A percentile compares a stretch with the other conserved stretches of the same genome.
These are phyloP conservation scores for Dioctria linearis DNA, from an alignment of 2,888 invertebrate species.

Conservation along the genomic window DNA sequence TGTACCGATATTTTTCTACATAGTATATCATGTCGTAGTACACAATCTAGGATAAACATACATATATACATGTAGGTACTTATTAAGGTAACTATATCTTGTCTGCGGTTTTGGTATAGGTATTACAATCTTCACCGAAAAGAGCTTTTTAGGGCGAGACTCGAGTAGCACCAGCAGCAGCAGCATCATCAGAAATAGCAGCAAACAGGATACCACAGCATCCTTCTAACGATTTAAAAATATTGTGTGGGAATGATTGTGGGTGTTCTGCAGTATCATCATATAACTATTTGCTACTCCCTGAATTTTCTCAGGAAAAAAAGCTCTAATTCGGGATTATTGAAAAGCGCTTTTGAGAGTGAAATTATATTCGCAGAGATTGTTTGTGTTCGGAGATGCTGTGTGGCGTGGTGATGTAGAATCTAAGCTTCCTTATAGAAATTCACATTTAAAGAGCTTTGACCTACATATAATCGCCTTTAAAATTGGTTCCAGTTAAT, in stretches of 20 bases:
- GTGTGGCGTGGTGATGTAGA: slow-evolving; percentile 13
- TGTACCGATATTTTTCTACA: too few species aligned
- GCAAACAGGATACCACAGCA: background rate
- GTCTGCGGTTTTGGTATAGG: background rate
- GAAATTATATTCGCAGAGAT: background rate
- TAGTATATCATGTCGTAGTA: too few species aligned
- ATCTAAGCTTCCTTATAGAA: slow-evolving; percentile 13
- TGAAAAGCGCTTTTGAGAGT: slow-evolving; percentile 21
- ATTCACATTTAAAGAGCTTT: slow-evolving; percentile 14
- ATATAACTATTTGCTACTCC: background rate
- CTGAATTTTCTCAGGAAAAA: slow-evolving; percentile 11
- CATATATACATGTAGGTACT: too few species aligned
- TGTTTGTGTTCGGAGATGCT: slow-evolving; percentile 14
- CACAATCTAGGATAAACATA: too few species aligned
- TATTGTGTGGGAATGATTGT: background rate
- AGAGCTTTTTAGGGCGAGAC: background rate
- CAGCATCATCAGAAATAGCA: background rate
- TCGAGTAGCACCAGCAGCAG: background rate
- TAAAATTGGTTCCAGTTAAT: slow-evolving; percentile 33
- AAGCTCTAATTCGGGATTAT: background rate
- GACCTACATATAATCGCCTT: slow-evolving; percentile 24
- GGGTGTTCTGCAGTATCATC: slow-evolving; percentile 27
- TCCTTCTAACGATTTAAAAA: slow-evolving; percentile 1
- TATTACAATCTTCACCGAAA: background rate
- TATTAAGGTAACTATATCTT: background rate